These are phyloP conservation scores for Tetrax tetrax DNA, from an alignment of 2,113 vertebrate genomes.

Conservation along the genomic window DNA sequence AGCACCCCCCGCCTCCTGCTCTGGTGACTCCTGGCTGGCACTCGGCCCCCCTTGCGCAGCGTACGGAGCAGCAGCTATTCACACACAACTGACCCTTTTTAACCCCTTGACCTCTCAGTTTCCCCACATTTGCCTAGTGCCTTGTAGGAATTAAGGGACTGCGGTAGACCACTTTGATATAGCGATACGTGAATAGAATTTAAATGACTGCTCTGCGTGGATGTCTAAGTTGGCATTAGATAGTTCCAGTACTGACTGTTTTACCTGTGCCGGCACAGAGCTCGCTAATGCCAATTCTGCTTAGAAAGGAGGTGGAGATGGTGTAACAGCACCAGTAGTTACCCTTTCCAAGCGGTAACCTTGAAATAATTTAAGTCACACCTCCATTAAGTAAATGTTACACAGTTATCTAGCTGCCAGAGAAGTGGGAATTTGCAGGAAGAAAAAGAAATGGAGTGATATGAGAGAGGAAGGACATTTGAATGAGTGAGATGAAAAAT, in stretches of 20 bases:
- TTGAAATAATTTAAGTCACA: not conserved
- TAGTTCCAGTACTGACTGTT: not conserved
- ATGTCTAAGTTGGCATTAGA: not conserved
- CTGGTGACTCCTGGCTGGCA: fast-evolving
- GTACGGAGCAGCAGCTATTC: not conserved
- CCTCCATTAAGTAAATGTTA: not conserved
- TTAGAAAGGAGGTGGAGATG: not conserved
- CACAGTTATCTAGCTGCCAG: not conserved
- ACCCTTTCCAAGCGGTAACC: not conserved
- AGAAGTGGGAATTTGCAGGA: not conserved
- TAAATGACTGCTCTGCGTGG: not conserved
- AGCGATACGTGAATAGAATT: not conserved
- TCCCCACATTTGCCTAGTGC: not conserved
- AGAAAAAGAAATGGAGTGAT: not conserved
- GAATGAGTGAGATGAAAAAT: not conserved
- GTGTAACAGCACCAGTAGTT: not conserved
- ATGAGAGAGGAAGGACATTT: not conserved
- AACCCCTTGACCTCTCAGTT: not conserved
- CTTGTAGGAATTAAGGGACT: not conserved
- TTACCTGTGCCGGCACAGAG: not conserved
- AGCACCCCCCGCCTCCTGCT: fast-evolving
- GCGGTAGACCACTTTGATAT: not conserved
- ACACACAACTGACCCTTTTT: not conserved
- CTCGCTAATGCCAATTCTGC: not conserved
- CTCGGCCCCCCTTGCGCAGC: fast-evolving